These are phyloP conservation scores for Megaleporinus macrocephalus DNA, from an alignment of 2,113 vertebrate species.

Conservation along the genomic window DNA sequence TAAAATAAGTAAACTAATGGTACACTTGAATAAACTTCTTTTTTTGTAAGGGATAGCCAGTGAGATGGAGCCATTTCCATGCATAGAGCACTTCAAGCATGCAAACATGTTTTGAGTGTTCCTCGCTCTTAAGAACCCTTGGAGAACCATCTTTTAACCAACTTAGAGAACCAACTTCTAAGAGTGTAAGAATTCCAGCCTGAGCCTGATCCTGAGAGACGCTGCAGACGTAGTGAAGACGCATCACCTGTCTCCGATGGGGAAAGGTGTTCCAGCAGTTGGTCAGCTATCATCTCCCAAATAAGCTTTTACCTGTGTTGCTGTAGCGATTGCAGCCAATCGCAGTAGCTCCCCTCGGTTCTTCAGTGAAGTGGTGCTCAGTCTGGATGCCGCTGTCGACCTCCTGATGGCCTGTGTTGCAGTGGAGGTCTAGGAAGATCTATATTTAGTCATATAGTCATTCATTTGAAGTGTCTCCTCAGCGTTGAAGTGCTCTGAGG, in stretches of 20 bases:
- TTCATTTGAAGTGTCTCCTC: neutral
- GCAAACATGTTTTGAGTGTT: too few species aligned
- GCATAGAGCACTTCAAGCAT: too few species aligned
- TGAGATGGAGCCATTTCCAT: too few species aligned
- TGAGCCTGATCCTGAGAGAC: neutral
- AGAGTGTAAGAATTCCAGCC: neutral
- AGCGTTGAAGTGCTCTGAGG: neutral
- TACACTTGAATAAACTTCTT: too few species aligned
- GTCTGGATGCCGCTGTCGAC: neutral
- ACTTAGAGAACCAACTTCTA: too few species aligned
- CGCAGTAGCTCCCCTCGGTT: slow-evolving; percentile 22
- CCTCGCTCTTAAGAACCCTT: too few species aligned
- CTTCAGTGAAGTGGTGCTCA: slow-evolving; percentile 24
- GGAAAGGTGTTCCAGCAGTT: neutral
- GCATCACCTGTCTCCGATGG: neutral
- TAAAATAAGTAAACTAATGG: too few species aligned
- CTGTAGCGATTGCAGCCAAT: neutral
- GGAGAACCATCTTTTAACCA: too few species aligned
- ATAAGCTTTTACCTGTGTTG: neutral
- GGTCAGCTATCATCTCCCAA: neutral
- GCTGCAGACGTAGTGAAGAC: neutral
- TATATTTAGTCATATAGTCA: neutral
- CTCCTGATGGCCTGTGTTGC: neutral
- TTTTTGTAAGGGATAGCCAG: too few species aligned
- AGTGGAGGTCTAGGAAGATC: neutral